phyloP scores from a whole-genome alignment of 2,888 invertebrate species.

The Acrobasis repandana region DNA sequence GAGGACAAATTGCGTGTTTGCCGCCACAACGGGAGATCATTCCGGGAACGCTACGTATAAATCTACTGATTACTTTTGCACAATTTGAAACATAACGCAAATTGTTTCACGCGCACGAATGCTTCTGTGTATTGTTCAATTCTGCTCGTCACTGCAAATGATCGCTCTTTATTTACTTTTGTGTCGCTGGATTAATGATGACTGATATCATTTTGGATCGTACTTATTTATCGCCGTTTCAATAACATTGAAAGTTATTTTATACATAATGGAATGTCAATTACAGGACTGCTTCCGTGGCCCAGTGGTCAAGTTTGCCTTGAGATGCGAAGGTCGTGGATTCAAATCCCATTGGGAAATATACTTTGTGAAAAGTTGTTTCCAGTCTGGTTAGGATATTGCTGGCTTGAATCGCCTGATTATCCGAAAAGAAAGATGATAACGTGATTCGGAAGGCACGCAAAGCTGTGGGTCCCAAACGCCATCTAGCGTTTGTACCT shows the following conservation, averaged over 20 bases:
- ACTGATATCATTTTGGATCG: constrained; percentile 9
- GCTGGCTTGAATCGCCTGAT: too few species aligned
- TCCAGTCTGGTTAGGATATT: too few species aligned
- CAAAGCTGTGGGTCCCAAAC: too few species aligned
- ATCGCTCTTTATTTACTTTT: constrained; percentile 21
- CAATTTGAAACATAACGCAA: constrained; percentile 58
- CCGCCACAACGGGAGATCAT: constrained; percentile 72
- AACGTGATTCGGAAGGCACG: too few species aligned
- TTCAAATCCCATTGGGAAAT: too few species aligned
- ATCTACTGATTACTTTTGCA: constrained; percentile 62
- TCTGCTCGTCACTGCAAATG: constrained; percentile 16
- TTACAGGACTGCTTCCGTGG: too few species aligned
- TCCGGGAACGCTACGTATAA: constrained; percentile 62
- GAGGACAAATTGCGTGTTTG: constrained; percentile 81
- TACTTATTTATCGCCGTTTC: neutral
- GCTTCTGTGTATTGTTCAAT: constrained; percentile 17
- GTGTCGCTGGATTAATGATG: constrained; percentile 10
- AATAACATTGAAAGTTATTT: constrained; percentile 4
- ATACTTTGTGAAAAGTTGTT: too few species aligned
- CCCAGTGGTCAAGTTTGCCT: too few species aligned
- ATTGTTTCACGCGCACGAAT: constrained; percentile 34
- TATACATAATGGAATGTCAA: too few species aligned
- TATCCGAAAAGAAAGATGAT: too few species aligned
- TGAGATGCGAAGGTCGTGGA: too few species aligned
- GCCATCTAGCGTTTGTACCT: too few species aligned